These are phyloP conservation scores for Periophthalmus magnuspinnatus DNA, from an alignment of 2,797 vertebrate species.

Conservation along the genomic window DNA sequence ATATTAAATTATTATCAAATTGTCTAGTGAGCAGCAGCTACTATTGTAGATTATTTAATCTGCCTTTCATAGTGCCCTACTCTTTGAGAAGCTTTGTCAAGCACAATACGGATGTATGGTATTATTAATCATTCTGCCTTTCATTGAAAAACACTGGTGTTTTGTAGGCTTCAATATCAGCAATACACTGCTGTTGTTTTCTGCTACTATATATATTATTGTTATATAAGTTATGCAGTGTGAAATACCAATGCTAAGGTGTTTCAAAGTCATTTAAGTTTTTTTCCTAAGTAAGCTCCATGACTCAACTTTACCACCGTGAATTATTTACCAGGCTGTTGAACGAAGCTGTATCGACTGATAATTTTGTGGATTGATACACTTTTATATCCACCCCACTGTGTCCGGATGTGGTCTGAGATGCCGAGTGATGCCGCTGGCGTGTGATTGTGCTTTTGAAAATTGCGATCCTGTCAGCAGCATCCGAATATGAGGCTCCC, in stretches of 20 bases:
- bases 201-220: background rate
- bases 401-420: constrained; percentile 38
- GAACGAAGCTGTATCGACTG: constrained; percentile 45
- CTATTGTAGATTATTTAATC: background rate
- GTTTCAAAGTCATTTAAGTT: background rate
- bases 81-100: no score
- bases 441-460: constrained; percentile 28
- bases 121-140: background rate
- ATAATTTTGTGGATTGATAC: constrained; percentile 41
- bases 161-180: background rate
- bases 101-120: no score
- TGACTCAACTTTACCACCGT: background rate
- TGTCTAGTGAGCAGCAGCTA: background rate
- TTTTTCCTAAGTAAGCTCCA: background rate
- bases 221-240: background rate
- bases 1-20: background rate
- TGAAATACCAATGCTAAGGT: background rate
- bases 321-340: constrained; percentile 53
- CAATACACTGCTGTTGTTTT: background rate
- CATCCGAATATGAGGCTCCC: constrained; percentile 24
- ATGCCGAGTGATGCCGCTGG: constrained; percentile 11
- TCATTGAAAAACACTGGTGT: background rate
- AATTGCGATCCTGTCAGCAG: constrained; percentile 44
- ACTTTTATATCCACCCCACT: constrained; percentile 22
- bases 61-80: background rate